Evolutionary conservation across 1,140 invertebrate species (phyloP), one percentile per base, ranked within the genome.

Genomic region (Semibalanus balanoides): DNA sequence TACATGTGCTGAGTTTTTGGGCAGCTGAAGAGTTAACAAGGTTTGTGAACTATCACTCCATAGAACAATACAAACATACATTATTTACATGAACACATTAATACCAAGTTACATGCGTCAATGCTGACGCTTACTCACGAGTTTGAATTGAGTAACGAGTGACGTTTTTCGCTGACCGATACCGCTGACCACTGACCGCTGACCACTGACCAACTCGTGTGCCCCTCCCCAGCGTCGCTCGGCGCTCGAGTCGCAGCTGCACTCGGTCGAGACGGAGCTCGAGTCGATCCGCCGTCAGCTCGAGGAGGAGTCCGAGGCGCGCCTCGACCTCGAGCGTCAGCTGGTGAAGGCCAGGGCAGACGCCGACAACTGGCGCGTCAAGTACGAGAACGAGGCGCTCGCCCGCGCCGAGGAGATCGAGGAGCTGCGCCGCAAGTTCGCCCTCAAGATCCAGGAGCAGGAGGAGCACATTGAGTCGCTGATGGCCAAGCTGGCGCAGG

Each of bases 401-500:
- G 92, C 94, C 79, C 93, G 95, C 79, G 90, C 90, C 77, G 95
- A 97, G 84, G 95, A 98, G 86, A 90, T 96, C 78, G 94, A 97
- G 83, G 94, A 96, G 86, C 85, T 96, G 81, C 90, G 93, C 79
- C 91, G 93, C 83, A 96, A 96, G 85, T 96, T 95, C 87, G 89
- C 90, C 79, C 87, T 89, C 79, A 92, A 94, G 82, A 94, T 97
- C 81, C 91, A 93, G 81, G 95, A 98, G 85, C 93, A 96, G 82
- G 95, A 98, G 84, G 95, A 97, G 85, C 94, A 97, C 83, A 95
- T 97, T 81, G 95, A 96, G 84, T 89, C 90, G 77, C 88, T 97
- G 78, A 87, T 96, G 79, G 93, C 93, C 78, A 97, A 97, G 87
- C 90, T 95, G 84, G 93, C 90, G 85, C 94, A 92, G 81, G 86